Base-by-base conservation (phyloP, 2,113 vertebrate genomes). In the Solea senegalensis region DNA sequence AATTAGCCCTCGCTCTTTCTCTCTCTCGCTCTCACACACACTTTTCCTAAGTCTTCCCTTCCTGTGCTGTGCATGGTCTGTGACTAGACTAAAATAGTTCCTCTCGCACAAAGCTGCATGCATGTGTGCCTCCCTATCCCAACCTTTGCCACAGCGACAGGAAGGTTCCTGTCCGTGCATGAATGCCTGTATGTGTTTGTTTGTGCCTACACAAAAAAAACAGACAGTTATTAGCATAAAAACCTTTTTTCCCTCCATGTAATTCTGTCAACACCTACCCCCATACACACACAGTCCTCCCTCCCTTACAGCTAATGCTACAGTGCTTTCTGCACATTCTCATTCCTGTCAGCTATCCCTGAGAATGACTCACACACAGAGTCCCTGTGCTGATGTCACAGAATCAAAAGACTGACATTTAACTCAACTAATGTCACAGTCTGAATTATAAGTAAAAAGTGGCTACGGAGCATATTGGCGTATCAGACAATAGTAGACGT, bases 201-300 rank as follows among this genome's bases (percentile, higher is more conserved):
- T 65, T 65, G 55, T 69, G 12, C 58, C 55, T 62, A 45, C 64
- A 71, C 57, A 74, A 61, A 70, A 51, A 39, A 16, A 43, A 43
- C 84, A 87, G 87, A 81, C 65, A 49, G 41, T 70, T 81, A 84
- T 88, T 87, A 85, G 69, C 76, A 84, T 88, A 87, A 86, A 86
- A 59, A 57, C 62, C 34, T 55, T 81, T 72, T 74, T 81, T n/a
- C 15, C 48, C 48, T 44, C 69, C 74, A 69, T 70, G 82, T 82
- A 78, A 82, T 84, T 86, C 74, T 81, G 85, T 74, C 68, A 21
- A 63, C 44, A 48, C 12, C 45, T 26, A 26, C 61, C 21, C 46
- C 12, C 46, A 21, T 34, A 40, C 57, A 28, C 12, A 1, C 14
- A 34, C n/a, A 21, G 43, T 34, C 50, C 55, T 16, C 8, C 26